Conservation (phyloP, 2,888 invertebrate species). For the Ophioninae sp. region DNA sequence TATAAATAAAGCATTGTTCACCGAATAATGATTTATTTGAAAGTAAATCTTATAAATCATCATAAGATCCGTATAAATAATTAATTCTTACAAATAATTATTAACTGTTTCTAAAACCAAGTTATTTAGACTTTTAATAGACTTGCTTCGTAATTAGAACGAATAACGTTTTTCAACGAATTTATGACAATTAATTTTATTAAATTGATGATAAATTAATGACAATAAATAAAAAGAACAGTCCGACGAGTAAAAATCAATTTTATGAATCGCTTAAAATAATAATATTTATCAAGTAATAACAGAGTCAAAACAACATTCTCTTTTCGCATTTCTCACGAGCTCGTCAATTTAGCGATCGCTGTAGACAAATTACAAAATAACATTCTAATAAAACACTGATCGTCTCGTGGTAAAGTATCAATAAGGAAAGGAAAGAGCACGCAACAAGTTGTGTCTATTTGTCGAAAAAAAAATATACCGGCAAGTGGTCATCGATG, state of each 20-base stretch:
- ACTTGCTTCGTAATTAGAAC: too few relatives aligned
- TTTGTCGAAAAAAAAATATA: conserved; percentile 28
- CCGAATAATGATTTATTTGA: too few relatives aligned
- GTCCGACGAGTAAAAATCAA: background rate
- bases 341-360: background rate
- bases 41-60: too few relatives aligned
- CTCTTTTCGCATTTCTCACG: background rate
- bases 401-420: background rate
- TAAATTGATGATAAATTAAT: too few relatives aligned
- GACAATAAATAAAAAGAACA: too few relatives aligned
- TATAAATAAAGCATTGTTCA: too few relatives aligned
- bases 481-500: conserved; percentile 45
- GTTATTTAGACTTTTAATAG: too few relatives aligned
- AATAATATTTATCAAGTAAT: background rate
- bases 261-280: background rate
- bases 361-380: background rate
- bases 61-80: too few relatives aligned
- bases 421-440: background rate
- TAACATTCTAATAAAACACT: background rate
- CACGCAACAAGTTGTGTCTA: background rate
- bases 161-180: too few relatives aligned
- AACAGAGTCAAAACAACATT: background rate
- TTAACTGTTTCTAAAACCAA: too few relatives aligned
- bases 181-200: too few relatives aligned
- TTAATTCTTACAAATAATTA: too few relatives aligned